Conservation (phyloP, 1,140 invertebrate genomes). For the Halesus radiatus region DNA sequence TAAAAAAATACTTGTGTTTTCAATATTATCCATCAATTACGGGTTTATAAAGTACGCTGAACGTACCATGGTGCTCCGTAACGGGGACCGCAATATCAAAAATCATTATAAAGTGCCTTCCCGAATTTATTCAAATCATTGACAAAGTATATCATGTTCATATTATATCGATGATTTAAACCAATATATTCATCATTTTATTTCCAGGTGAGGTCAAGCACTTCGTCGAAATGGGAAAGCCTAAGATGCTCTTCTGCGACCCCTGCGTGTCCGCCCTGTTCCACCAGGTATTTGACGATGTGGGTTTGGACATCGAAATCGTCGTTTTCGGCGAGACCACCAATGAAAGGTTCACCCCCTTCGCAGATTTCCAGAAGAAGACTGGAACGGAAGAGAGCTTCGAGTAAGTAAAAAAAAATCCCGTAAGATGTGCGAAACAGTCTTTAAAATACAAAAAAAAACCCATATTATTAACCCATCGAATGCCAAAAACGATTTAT, state of each 20-base stretch:
- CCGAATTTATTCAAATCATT: too few species aligned
- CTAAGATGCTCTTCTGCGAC: constrained; percentile 37
- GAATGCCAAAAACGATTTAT: too few species aligned
- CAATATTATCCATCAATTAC: too few species aligned
- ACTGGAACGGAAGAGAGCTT: constrained; percentile 32
- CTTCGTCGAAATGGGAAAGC: constrained; percentile 18
- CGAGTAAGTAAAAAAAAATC: constrained; percentile 23
- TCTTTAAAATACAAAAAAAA: not conserved
- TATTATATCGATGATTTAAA: not conserved
- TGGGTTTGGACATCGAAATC: constrained; percentile 10
- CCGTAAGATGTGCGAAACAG: too few species aligned
- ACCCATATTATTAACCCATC: too few species aligned
- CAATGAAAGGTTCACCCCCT: constrained; percentile 1
- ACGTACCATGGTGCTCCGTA: too few species aligned
- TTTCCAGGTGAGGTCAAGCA: constrained; percentile 40
- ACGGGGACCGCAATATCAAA: too few species aligned
- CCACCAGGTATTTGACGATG: not conserved
- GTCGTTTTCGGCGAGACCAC: constrained; percentile 35
- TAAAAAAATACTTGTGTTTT: too few species aligned
- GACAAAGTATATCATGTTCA: too few species aligned
- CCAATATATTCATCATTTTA: not conserved
- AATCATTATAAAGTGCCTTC: too few species aligned
- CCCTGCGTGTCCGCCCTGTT: not conserved
- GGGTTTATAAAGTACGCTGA: too few species aligned
- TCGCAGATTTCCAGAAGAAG: constrained; percentile 22